Base-by-base conservation (phyloP, 1,140 invertebrate species). In the Leptopilina clavipes region DNA sequence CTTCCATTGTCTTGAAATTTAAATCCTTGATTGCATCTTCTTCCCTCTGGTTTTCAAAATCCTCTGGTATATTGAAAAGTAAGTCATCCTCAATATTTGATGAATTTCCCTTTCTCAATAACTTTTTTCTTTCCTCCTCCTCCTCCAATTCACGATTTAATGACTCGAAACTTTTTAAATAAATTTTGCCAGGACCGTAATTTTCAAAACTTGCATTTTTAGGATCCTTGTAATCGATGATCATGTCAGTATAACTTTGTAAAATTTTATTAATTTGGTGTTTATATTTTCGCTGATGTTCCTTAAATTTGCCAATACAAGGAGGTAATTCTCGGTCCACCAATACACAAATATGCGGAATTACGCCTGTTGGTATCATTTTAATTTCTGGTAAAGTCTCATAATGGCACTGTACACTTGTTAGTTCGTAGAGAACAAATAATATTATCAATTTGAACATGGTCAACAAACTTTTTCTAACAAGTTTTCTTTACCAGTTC, bases 181-280 rank as follows among this genome's bases (percentile, higher is more conserved):
- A 65, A 19, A 65, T 25, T 65, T 25, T 65, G 10, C 56, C 22
- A 11, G 10, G 19, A 2, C 19, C 19, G 2, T 25, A 65, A 65
- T 65, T 65, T 65, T 65, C 56, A 12, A 65, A 22, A 65, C 56
- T 22, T 5, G 11, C 56, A 31, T 31, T 31, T 25, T 65, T 65
- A 11, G 56, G 12, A 11, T 25, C 3, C 19, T 65, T 19, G 12
- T 12, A 65, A 25, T 65, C 56, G 12, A 65, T 65, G 14, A 65
- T 25, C 56, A 65, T 65, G 18, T 65, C 22, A 11, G 11, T 7
- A 12, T 65, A 65, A 31, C 56, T 65, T 25, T 65, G 56, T 25
- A 19, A 12, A 12, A 65, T 65, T 65, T 25, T 65, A 12, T 25
- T 14, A 65, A 65, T 25, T 25, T 65, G 22, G 3, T 25, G 10